phyloP scores from a whole-genome alignment of 2,113 vertebrate genomes.

The Melanerpes aurifrons region DNA sequence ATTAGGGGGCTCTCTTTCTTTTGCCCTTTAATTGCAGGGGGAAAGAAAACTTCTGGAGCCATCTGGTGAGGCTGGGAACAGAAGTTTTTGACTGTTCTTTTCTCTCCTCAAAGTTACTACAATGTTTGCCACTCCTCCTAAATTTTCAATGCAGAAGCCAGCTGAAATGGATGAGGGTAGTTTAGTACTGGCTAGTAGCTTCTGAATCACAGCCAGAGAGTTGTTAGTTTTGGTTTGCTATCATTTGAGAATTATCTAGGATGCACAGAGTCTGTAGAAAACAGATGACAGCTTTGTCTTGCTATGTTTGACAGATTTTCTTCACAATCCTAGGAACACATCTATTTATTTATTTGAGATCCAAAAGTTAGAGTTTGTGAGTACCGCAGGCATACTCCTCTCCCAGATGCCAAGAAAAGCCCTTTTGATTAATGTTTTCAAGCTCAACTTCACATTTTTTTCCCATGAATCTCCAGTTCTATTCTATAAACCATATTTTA shows the following conservation, averaged over 20 bases:
- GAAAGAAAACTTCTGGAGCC: neutral
- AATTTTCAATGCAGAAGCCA: neutral
- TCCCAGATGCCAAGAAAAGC: neutral
- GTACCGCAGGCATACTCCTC: neutral
- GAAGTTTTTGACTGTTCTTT: neutral
- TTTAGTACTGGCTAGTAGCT: neutral
- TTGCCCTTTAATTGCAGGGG: neutral
- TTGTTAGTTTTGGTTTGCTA: neutral
- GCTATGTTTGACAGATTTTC: constrained; percentile 6
- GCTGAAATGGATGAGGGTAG: neutral
- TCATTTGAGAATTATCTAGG: neutral
- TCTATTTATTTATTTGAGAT: neutral
- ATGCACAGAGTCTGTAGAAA: neutral
- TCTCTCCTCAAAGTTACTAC: fast-evolving
- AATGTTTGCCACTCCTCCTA: neutral
- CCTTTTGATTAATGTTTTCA: neutral
- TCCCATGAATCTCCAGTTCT: neutral
- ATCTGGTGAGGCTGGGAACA: neutral
- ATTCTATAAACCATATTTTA: neutral
- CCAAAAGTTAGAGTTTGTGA: neutral
- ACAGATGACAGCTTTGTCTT: neutral
- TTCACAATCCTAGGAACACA: neutral
- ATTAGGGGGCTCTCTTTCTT: neutral
- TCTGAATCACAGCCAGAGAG: neutral
- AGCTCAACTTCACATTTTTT: neutral